Evolutionary conservation across 2,797 vertebrate species (phyloP), one percentile per base, ranked within the genome.

Genomic region (Poeciliopsis presidionis): DNA sequence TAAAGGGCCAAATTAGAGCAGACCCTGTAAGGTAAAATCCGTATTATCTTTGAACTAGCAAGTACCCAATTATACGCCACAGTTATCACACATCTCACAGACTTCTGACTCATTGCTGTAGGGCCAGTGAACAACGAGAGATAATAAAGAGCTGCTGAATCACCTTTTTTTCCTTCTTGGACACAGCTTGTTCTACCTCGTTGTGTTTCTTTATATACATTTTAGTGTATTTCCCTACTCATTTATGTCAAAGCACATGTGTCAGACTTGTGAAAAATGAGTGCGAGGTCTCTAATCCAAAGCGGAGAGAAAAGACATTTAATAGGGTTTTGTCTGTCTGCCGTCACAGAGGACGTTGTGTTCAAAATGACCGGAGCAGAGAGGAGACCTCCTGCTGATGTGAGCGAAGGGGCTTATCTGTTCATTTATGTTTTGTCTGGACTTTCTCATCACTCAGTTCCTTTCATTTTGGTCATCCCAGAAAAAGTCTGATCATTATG

Each of bases 41-140:
- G 13, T 82, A 88, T 93, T 92, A 92, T 93, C 90, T 92, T 90
- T 92, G 89, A 93, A 92, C 88, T 87, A 87, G 89, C 90, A 89
- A 89, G 85, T 88, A 84, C 84, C 89, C 90, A 93, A 92, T 93
- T 92, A 91, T 90, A 87, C 67, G 79, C 67, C 80, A 55, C 78
- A 45, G 83, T 89, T 91, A 91, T 92, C 88, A 89, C 81, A 75
- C 81, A 91, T 91, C 88, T 92, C 86, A 65, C 84, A 91, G 88
- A 87, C 87, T 88, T 90, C 83, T 90, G 90, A 90, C 86, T 87
- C 75, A 81, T 84, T 61, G 79, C 89, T 86, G 89, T 61, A 33
- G 88, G 87, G 81, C 87, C 87, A 79, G 75, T 86, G 91, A 87
- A 85, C 73, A 82, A 71, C 73, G 67, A 80, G 70, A 76, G 79